Evolutionary conservation across 2,797 vertebrate species (phyloP).

Genomic region (Sardinella longiceps): DNA sequence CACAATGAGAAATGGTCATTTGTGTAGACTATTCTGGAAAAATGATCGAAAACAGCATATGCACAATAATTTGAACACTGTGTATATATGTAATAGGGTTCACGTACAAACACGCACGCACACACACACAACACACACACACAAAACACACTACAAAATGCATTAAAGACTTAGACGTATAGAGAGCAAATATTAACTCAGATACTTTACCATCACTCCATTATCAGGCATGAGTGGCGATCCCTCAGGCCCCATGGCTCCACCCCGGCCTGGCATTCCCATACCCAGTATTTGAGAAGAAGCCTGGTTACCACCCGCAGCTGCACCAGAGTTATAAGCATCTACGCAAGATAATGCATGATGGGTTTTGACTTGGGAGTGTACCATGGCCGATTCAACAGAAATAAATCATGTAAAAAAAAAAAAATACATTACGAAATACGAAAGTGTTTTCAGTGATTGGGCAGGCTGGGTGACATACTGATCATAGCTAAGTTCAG

Average conservation of each 20-base stretch:
- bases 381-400: background rate
- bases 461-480: background rate
- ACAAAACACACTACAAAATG: background rate
- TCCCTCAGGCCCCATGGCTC: constrained; percentile 89
- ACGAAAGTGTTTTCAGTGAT: background rate
- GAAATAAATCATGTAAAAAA: background rate
- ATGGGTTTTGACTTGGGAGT: constrained; percentile 40
- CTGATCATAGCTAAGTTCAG: background rate
- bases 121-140: background rate
- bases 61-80: no score
- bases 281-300: constrained; percentile 94
- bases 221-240: constrained; percentile 92
- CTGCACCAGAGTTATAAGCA: constrained; percentile 93
- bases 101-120: background rate
- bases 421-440: background rate
- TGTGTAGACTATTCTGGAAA: no score
- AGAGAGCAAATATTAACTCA: constrained; percentile 36
- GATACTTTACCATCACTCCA: constrained; percentile 96
- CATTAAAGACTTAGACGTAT: background rate
- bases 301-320: constrained; percentile 88
- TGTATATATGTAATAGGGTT: no score
- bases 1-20: no score
- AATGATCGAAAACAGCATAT: no score
- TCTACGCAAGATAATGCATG: constrained; percentile 75
- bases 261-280: constrained; percentile 91